These are phyloP conservation scores for Criorhina ranunculi DNA, from an alignment of 2,888 invertebrate species.

Conservation along the genomic window DNA sequence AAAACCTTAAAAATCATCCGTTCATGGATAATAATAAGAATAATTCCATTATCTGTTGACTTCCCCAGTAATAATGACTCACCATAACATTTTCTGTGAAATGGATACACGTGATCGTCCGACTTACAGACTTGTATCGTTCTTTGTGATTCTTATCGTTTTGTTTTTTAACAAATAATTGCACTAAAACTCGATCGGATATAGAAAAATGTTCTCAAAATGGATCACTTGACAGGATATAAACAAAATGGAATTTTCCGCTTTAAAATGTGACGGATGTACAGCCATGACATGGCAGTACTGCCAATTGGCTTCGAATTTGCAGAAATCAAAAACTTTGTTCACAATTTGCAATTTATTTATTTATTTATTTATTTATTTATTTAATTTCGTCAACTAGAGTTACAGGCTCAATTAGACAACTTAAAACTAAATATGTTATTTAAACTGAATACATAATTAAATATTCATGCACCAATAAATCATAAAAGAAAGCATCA, in stretches of 20 bases:
- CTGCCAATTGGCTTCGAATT: too few relatives aligned
- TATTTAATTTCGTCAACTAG: too few relatives aligned
- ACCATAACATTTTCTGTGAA: background rate
- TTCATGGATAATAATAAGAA: slow-evolving; percentile 11
- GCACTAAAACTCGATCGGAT: background rate
- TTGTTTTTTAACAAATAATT: background rate
- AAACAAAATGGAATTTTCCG: too few relatives aligned
- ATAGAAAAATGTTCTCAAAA: background rate
- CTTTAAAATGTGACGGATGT: too few relatives aligned
- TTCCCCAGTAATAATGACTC: background rate
- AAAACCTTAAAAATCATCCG: slow-evolving; percentile 5
- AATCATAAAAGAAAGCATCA: slow-evolving; percentile 5
- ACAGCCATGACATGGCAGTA: too few relatives aligned
- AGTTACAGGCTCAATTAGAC: too few relatives aligned
- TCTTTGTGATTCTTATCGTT: background rate
- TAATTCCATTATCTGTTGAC: background rate
- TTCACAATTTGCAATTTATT: too few relatives aligned
- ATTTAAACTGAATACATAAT: background rate
- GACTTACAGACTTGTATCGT: background rate
- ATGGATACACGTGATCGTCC: background rate
- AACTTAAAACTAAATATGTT: too few relatives aligned
- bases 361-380: too few relatives aligned
- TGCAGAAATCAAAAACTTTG: too few relatives aligned
- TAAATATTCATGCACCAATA: slow-evolving; percentile 1
- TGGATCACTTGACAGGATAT: too few relatives aligned